Base-by-base conservation (phyloP, 2,113 vertebrate genomes). In the Ophthalmolycus amberensis region DNA sequence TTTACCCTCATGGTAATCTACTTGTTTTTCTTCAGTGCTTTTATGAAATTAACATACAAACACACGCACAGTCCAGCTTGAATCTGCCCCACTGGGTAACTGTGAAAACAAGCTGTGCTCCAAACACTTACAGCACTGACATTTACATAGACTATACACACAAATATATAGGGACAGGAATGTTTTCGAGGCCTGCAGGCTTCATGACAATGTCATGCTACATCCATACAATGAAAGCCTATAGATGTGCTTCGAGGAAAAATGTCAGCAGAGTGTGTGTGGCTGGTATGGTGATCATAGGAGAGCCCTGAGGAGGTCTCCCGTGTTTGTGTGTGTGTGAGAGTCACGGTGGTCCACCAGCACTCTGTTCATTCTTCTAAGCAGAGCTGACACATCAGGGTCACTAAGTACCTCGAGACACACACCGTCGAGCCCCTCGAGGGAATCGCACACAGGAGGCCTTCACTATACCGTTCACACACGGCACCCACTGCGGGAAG, bases 371-470 rank as follows among this genome's bases (percentile, higher is more conserved):
- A 5, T 82, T 84, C 77, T 86, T 85, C 74, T 94, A 91, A 94
- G 68, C 76, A 71, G 79, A 91, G 81, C 68, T 92, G 94, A 94
- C 94, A 94, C 92, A 94, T 91, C 86, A 71, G 91, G 94, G 93
- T 93, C 91, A 91, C 64, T 70, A 52, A 88, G 50, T 80, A 90
- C 92, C 92, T 88, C 84, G 2, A 91, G 93, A 92, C 81, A 89
- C 87, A 86, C 90, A 90, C 90, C 73, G 75, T 64, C 83, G 80
- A 85, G 74, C 56, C 86, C 89, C 75, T 38, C n/a, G 0, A 89
- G 92, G 69, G 54, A 68, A 79, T 73, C 29, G 1, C n/a, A 68
- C 80, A 75, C 82, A 63, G 75, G 74, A 91, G 87, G 84, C 88
- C 86, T 81, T 89, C 86, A 85, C 79, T 59, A 71, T 71, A 77